phyloP scores from a whole-genome alignment of 2,888 invertebrate genomes.

The Serripes groenlandicus region DNA sequence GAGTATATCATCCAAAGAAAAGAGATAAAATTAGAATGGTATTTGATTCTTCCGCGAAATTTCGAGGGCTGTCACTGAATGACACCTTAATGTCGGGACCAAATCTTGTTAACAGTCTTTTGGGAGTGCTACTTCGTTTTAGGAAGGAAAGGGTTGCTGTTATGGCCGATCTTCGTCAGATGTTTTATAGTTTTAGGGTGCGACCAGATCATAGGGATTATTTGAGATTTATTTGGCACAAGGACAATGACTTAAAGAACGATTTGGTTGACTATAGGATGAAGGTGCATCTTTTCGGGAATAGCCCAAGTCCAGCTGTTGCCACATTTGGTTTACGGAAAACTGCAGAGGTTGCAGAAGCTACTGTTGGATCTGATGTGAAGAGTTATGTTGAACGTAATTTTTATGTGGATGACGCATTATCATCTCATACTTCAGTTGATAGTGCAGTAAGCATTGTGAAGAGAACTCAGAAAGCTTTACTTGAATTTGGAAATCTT shows the following conservation, averaged over 20 bases:
- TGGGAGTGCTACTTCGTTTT: conserved; percentile 58
- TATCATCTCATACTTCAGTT: no score
- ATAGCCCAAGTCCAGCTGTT: no score
- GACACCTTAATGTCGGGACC: conserved; percentile 7
- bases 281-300: conserved; percentile 66
- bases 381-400: no score
- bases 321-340: no score
- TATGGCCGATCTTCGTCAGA: conserved; percentile 60
- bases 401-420: no score
- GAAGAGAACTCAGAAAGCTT: no score
- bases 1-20: conserved; percentile 22
- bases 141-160: conserved; percentile 49
- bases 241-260: conserved; percentile 50
- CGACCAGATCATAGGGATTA: conserved; percentile 56
- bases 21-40: conserved; percentile 38
- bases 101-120: conserved; percentile 53
- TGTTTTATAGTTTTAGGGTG: conserved; percentile 64
- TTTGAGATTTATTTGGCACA: conserved; percentile 67
- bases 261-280: conserved; percentile 62
- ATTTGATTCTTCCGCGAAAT: conserved; percentile 59
- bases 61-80: conserved; percentile 28
- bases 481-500: no score
- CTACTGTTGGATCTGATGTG: no score
- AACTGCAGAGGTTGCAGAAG: no score
- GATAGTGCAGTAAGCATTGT: no score